Base-by-base conservation (phyloP, 2,113 vertebrate genomes). In the Chelonoidis abingdonii region DNA sequence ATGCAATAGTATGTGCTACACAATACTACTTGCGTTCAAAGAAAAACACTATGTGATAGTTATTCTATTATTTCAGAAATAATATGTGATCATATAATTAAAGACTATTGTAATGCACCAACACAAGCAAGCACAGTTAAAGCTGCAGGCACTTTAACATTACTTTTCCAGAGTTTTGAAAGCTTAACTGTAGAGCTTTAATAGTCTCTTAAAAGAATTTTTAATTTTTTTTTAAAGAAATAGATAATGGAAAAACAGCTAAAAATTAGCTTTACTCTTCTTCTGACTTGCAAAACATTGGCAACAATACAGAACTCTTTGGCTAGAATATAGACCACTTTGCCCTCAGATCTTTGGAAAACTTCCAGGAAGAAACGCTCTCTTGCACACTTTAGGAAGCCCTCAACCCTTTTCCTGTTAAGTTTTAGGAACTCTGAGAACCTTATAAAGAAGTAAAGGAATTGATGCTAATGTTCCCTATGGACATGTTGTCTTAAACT, bases 101-200 rank as follows among this genome's bases (percentile, higher is more conserved):
- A 95, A 90, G 72, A 57, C 59, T 76, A 90, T 31, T 83, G 81
- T 53, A 92, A 59, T 6, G 93, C 95, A 35, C 29, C 91, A 25
- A 22, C 72, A 91, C 59, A 84, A 44, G 8, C 10, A 91, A 89
- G 87, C 79, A 90, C 78, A 89, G 91, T 90, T 85, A 59, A 54
- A 95, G 93, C 79, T 87, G 54, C 88, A 94, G 89, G 79, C 65
- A 95, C 3, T 54, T 96, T 89, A 94, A 83, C 95, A 95, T 91
- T 88, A 90, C 81, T 87, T 92, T 88, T 75, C 56, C 86, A 88
- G 80, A 6, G 78, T 75, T 92, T 79, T 91, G 53, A 95, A 97
- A 95, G 80, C 86, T 94, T 93, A 87, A 91, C 89, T 49, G 78
- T 5, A 89, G 57, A 85, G 50, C 35, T 93, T 88, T 89, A 88